Evolutionary conservation across 2,888 invertebrate species (phyloP).

Genomic region (Limenitis camilla): DNA sequence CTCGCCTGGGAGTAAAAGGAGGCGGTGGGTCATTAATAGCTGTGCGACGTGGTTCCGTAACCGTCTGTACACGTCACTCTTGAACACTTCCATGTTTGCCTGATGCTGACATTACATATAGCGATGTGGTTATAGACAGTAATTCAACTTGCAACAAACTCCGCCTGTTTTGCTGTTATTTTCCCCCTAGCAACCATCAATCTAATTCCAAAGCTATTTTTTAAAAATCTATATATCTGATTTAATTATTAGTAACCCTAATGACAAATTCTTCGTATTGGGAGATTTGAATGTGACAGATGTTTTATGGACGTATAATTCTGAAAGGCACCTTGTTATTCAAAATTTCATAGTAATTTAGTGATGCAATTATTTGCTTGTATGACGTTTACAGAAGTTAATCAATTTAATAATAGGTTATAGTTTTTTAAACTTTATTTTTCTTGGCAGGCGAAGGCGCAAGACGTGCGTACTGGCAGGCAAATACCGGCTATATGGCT

Average conservation of each 20-base stretch:
- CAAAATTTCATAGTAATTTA: too few relatives aligned
- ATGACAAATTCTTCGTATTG: background rate
- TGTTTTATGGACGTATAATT: too few relatives aligned
- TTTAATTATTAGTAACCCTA: background rate
- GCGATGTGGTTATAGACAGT: background rate
- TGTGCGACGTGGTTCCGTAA: background rate
- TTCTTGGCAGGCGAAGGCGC: too few relatives aligned
- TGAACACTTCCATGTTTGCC: background rate
- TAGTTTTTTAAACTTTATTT: too few relatives aligned
- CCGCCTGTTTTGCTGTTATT: background rate
- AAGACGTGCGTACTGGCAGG: too few relatives aligned
- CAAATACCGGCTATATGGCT: too few relatives aligned
- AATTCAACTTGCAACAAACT: background rate
- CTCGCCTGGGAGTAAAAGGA: too few relatives aligned
- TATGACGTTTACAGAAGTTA: too few relatives aligned
- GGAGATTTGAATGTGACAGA: background rate
- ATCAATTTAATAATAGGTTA: too few relatives aligned
- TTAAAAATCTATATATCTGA: background rate
- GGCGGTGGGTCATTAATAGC: background rate
- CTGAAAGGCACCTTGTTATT: too few relatives aligned
- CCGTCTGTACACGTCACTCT: background rate
- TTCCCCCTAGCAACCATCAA: background rate
- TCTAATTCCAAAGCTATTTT: background rate
- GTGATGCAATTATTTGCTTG: too few relatives aligned
- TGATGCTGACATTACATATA: background rate